Evolutionary conservation across 2,888 invertebrate species (phyloP).

Genomic region (Pterobdella sp.): DNA sequence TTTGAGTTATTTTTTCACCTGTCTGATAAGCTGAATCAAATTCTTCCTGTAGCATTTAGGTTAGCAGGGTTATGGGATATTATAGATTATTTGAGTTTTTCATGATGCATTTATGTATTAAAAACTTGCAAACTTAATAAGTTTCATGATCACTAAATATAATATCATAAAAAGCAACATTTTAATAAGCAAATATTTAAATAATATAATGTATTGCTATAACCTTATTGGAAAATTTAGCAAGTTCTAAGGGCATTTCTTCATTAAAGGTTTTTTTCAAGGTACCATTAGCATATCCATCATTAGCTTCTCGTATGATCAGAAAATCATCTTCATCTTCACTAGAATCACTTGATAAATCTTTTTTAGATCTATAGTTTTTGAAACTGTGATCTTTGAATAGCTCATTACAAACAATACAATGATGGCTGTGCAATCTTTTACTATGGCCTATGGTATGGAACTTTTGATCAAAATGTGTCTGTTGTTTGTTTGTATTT

Average conservation of each 20-base stretch:
- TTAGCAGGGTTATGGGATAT: too few relatives aligned
- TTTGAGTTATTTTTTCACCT: neutral
- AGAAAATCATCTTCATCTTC: constrained; percentile 3
- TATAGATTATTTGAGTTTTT: too few relatives aligned
- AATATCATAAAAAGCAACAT: too few relatives aligned
- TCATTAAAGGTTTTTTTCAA: too few relatives aligned
- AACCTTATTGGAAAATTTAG: too few relatives aligned
- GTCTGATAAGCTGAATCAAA: constrained; percentile 29
- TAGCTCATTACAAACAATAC: neutral
- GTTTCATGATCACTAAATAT: too few relatives aligned
- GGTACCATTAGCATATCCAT: neutral
- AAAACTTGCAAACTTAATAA: too few relatives aligned
- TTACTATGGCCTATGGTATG: neutral
- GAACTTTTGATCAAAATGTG: neutral
- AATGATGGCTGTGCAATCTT: neutral
- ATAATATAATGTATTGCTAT: too few relatives aligned
- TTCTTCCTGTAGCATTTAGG: constrained; percentile 15
- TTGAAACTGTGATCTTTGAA: neutral
- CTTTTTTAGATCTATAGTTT: neutral
- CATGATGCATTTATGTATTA: too few relatives aligned
- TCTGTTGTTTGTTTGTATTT: neutral
- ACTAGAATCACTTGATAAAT: neutral
- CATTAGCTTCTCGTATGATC: neutral
- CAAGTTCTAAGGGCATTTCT: too few relatives aligned
- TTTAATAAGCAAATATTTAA: too few relatives aligned